Conservation (phyloP, 1,140 invertebrate genomes). For the Drosophila truncata region DNA sequence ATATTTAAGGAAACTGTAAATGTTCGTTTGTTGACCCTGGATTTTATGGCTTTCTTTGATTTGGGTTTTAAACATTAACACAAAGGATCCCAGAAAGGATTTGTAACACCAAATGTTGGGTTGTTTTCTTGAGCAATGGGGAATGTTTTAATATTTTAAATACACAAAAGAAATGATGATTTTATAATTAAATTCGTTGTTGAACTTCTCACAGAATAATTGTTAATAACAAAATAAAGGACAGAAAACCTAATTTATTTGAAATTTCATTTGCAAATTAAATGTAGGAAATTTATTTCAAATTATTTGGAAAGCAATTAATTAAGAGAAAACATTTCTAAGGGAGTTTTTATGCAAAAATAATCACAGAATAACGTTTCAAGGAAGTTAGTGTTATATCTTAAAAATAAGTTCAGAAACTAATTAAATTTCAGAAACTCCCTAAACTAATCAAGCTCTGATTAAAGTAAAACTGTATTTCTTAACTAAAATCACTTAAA, state of each 20-base stretch:
- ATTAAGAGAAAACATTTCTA: background rate
- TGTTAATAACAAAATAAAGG: background rate
- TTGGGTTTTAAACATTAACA: background rate
- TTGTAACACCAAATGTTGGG: background rate
- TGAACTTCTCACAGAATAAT: background rate
- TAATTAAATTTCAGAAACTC: background rate
- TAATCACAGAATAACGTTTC: background rate
- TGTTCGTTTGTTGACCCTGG: background rate
- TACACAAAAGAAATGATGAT: background rate
- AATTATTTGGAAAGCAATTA: background rate
- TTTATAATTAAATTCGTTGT: background rate
- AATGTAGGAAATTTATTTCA: background rate
- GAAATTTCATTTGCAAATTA: background rate
- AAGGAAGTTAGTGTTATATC: background rate
- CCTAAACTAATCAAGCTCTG: too few relatives aligned
- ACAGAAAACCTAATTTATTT: background rate
- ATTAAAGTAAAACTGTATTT: too few relatives aligned
- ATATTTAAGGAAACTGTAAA: background rate
- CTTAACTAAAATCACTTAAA: too few relatives aligned
- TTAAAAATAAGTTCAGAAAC: background rate
- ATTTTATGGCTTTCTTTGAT: slow-evolving; percentile 7
- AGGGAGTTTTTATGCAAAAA: background rate
- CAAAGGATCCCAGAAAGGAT: background rate
- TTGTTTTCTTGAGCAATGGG: background rate
- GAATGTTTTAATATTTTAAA: background rate